These are phyloP conservation scores for Apis laboriosa DNA, from an alignment of 1,140 invertebrate species.

Conservation along the genomic window DNA sequence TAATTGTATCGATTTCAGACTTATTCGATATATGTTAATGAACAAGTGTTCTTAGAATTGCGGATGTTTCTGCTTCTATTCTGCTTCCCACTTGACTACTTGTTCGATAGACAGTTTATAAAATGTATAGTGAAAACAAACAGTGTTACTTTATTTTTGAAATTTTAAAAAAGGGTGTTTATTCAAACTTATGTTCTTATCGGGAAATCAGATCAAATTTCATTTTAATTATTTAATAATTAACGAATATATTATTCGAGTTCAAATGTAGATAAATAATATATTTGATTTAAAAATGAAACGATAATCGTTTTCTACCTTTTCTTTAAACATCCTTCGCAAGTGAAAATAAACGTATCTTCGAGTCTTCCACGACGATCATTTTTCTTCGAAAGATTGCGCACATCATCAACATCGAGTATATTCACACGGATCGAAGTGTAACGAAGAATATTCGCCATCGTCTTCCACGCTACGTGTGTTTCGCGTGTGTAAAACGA, in stretches of 20 bases:
- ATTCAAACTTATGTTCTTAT: too few relatives aligned
- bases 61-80: constrained; percentile 1
- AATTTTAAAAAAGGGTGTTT: too few relatives aligned
- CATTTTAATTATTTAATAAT: too few relatives aligned
- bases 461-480: background rate
- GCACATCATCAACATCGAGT: background rate
- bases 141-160: too few relatives aligned
- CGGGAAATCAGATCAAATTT: too few relatives aligned
- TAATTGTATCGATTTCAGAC: background rate
- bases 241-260: too few relatives aligned
- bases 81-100: background rate
- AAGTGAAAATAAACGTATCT: background rate
- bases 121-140: background rate
- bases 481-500: constrained; percentile 50
- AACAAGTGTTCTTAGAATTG: background rate
- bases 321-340: background rate
- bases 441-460: background rate
- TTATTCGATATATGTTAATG: background rate
- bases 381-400: background rate
- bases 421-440: constrained; percentile 25
- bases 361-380: background rate
- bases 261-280: too few relatives aligned
- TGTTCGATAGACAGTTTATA: background rate
- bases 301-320: background rate
- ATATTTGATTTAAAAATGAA: too few relatives aligned